phyloP scores from a whole-genome alignment of 2,113 vertebrate genomes.

The Garra rufa region DNA sequence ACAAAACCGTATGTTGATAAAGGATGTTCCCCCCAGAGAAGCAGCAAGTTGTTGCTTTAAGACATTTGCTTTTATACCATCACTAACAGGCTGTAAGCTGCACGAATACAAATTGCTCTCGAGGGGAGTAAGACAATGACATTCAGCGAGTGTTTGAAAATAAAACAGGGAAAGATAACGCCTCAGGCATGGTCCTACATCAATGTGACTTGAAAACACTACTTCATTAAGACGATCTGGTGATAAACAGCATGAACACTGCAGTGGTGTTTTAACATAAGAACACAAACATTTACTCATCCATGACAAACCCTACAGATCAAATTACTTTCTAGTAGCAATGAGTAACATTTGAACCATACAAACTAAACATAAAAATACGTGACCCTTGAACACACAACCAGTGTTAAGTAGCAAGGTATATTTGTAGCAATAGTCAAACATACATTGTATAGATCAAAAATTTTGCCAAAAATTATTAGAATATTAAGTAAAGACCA shows the following conservation, averaged over 20 bases:
- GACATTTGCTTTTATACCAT: slow-evolving; percentile 3
- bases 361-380: no score
- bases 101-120: not conserved
- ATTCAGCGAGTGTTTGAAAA: slow-evolving; percentile 11
- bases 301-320: not conserved
- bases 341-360: no score
- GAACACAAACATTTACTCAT: not conserved
- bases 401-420: no score
- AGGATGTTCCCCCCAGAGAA: slow-evolving; percentile 1
- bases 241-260: not conserved
- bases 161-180: not conserved
- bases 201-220: not conserved
- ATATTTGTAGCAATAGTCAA: no score
- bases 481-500: no score
- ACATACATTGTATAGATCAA: no score
- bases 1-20: slow-evolving; percentile 9
- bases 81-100: slow-evolving; percentile 1
- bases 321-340: not conserved
- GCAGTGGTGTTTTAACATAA: not conserved
- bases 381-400: no score
- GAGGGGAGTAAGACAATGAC: not conserved
- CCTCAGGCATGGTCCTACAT: not conserved
- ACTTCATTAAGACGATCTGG: not conserved
- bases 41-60: slow-evolving; percentile 9
- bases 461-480: no score